These are phyloP conservation scores for Caenorhabditis briggsae DNA, from an alignment of 1,140 invertebrate genomes.

Conservation along the genomic window DNA sequence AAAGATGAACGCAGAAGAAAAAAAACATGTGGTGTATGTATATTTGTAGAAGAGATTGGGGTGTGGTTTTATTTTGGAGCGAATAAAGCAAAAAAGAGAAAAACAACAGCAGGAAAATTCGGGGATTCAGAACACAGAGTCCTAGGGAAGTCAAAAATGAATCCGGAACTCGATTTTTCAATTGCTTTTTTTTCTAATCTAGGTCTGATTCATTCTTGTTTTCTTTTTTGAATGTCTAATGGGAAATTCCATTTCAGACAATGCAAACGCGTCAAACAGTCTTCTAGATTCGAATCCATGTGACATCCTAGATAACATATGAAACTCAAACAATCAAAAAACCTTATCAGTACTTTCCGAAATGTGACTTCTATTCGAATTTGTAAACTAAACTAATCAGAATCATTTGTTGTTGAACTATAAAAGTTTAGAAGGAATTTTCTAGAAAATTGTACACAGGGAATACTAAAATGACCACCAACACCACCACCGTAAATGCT, in stretches of 20 bases:
- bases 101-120: neutral
- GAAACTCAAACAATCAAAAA: no score
- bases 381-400: no score
- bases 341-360: neutral
- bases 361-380: neutral
- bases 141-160: no score
- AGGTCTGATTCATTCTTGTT: no score
- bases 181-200: neutral
- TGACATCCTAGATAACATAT: no score
- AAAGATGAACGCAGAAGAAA: neutral
- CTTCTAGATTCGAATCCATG: no score
- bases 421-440: no score
- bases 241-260: no score
- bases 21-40: neutral
- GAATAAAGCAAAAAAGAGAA: neutral
- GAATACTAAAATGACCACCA: neutral
- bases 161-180: neutral
- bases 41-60: conserved; percentile 25
- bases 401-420: no score
- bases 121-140: neutral
- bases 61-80: neutral
- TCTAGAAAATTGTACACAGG: neutral
- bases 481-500: neutral
- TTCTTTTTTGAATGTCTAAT: no score
- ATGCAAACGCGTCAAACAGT: no score